Evolutionary conservation across 2,113 vertebrate genomes (phyloP).

Genomic region (Pelobates fuscus): DNA sequence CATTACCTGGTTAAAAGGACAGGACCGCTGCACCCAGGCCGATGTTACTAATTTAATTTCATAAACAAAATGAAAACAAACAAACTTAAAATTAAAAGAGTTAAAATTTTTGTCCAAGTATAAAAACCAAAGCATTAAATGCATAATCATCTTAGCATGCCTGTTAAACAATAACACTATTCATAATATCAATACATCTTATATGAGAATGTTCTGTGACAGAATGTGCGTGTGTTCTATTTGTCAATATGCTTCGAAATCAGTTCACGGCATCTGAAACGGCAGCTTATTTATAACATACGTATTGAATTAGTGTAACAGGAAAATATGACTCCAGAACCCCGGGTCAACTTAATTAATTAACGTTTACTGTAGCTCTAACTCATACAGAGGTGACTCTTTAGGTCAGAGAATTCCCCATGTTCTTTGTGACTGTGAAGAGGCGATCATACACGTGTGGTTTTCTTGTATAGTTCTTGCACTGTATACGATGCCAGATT

Average conservation of each 20-base stretch:
- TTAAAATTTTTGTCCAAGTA: too few relatives aligned
- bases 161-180: too few relatives aligned
- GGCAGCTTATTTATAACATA: conserved; percentile 22
- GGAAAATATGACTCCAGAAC: conserved; percentile 19
- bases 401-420: conserved; percentile 7
- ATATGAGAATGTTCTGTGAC: too few relatives aligned
- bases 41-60: too few relatives aligned
- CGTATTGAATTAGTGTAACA: conserved; percentile 37
- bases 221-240: background rate
- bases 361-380: conserved; percentile 14
- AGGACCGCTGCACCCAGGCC: too few relatives aligned
- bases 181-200: too few relatives aligned
- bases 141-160: too few relatives aligned
- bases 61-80: too few relatives aligned
- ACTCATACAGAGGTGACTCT: conserved; percentile 35
- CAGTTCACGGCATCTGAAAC: conserved; percentile 8
- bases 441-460: background rate
- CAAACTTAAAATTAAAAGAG: too few relatives aligned
- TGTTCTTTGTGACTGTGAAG: conserved; percentile 7
- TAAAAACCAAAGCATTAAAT: too few relatives aligned
- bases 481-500: too few relatives aligned
- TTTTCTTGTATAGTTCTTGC: background rate
- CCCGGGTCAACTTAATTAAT: conserved; percentile 36
- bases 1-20: too few relatives aligned
- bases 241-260: conserved; percentile 12